phyloP scores from a whole-genome alignment of 2,113 vertebrate species.

The Xiphias gladius region DNA sequence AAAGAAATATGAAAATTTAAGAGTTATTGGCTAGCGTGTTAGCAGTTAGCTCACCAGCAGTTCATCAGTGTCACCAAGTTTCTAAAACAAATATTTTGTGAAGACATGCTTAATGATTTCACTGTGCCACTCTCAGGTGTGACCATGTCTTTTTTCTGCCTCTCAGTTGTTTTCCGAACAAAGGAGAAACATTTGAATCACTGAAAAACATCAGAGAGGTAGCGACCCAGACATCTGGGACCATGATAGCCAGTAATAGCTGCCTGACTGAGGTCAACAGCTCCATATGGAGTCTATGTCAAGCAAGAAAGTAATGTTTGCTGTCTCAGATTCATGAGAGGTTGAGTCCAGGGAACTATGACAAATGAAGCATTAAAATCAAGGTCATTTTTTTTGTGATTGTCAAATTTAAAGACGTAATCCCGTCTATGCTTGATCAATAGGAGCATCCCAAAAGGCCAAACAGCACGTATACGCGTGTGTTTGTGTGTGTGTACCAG shows the following conservation, averaged over 20 bases:
- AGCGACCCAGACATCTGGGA: background rate
- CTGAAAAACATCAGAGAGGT: background rate
- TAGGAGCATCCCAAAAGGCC: background rate
- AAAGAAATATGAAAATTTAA: background rate
- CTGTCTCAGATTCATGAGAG: background rate
- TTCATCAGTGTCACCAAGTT: too few relatives aligned
- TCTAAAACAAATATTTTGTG: too few relatives aligned
- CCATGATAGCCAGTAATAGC: background rate
- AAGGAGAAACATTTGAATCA: background rate
- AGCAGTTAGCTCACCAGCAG: background rate
- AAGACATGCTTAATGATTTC: too few relatives aligned
- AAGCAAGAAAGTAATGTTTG: background rate
- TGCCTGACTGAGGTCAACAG: background rate
- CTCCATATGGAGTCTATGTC: background rate
- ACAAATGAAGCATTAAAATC: conserved; percentile 27
- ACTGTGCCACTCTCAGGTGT: too few relatives aligned
- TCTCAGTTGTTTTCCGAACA: too few relatives aligned
- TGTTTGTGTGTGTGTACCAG: background rate
- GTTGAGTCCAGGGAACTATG: background rate
- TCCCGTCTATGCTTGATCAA: conserved; percentile 16
- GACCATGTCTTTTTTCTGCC: too few relatives aligned
- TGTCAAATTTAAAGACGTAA: conserved; percentile 16
- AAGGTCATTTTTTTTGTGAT: background rate
- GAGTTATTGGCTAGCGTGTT: background rate
- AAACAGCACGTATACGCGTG: too few relatives aligned